Evolutionary conservation across 2,797 vertebrate genomes (phyloP), one percentile per base, ranked within the genome.

Genomic region (Paramormyrops hopkinsi): DNA sequence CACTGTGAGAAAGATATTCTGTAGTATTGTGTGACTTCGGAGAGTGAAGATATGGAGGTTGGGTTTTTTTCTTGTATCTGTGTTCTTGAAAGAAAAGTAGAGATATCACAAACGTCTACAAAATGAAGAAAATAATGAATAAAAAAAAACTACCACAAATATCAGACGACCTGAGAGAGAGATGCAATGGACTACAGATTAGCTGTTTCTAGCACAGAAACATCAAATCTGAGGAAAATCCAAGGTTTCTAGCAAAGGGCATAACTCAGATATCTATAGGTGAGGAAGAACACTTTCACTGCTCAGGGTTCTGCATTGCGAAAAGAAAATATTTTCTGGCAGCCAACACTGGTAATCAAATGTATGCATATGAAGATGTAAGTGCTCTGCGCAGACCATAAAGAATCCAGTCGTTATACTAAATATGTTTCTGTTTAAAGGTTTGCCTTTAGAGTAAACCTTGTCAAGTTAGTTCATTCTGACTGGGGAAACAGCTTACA

Each of bases 361-460:
- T 82, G 48, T 56, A n/a, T 17, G 54, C 54, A n/a, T 79, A n/a
- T 41, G n/a, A 76, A 46, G 65, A 69, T 88, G 65, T 48, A 53
- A 88, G 8, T 17, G 4, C 48, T 88, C 46, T 73, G 22, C 2
- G 25, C 62, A n/a, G 48, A 50, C 65, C 48, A 88, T 48, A 76
- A 51, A 33, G 22, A 50, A 65, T 59, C 87, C 14, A 46, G 46
- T 88, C 6, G 9, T 25, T 59, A 25, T 22, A 54, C 29, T 73
- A 82, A 88, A 88, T 82, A 44, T 88, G 69, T 88, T 88, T 88
- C 53, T 88, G 88, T 56, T 88, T 88, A 79, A 79, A 53, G 54
- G 5, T 56, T 56, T 56, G 22, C 46, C 88, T 22, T 54, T 54
- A 73, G 50, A 79, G 50, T 82, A 88, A 88, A 88, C 65, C 29